Base-by-base conservation (phyloP, 92 coral and sea anemone genomes). In the Palythoa caribaeorum region DNA sequence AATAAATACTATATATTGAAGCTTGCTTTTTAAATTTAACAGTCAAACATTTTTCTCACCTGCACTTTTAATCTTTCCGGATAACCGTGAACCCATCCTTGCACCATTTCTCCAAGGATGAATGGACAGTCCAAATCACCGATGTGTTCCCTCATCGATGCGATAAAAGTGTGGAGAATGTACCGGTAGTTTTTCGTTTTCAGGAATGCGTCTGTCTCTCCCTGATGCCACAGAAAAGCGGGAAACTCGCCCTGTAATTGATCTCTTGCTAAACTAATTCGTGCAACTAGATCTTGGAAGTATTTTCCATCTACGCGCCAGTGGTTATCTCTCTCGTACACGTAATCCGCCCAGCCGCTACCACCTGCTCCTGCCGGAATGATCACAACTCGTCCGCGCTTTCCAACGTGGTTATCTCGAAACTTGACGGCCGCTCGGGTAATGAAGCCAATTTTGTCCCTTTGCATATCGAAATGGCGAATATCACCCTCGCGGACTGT, bases 191-290 rank as follows among this genome's bases (percentile, higher is more conserved):
- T 81, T 44, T 53, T 65, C 3, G 86, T 81, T 65, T 53, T 52
- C 2, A 21, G 20, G 2, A 3, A 11, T 1, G 53, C 86, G 48
- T 81, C 86, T 5, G 86, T 44, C n/a, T 81, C 86, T 66, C 86
- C 86, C 40, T 81, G 86, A 39, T 81, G 86, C 86, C 86, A 81
- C 2, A 81, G 62, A 28, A 81, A 66, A 40, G 86, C 86, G 28
- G 86, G 75, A 66, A 81, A 81, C 16, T 81, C 86, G 0, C 86
- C 86, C 47, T 19, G 74, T 1, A 81, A 63, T 47, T 81, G 65
- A 48, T 81, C 76, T 54, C 86, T 65, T 7, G 86, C 86, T 9
- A 63, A 48, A 9, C 12, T 10, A 15, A 81, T 40, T 54, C 86
- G 86, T 14, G 86, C 63, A 44, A 81, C 86, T 13, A 81, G 19